phyloP scores from a whole-genome alignment of 2,113 vertebrate species.

The Eolophus roseicapilla region DNA sequence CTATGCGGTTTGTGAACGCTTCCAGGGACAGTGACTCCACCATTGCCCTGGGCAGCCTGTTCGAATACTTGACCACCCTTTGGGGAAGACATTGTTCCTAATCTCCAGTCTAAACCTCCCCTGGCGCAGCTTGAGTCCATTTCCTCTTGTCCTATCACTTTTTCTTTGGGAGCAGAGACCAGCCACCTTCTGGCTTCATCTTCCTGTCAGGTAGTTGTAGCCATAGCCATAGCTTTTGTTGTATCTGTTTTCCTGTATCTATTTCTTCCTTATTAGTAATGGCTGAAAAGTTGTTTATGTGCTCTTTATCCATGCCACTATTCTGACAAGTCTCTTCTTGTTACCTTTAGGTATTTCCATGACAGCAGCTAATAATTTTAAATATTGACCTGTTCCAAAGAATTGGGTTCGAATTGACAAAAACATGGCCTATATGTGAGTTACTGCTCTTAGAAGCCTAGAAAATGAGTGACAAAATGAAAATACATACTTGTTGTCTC shows the following conservation, averaged over 20 bases:
- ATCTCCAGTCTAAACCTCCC: neutral
- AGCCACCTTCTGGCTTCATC: neutral
- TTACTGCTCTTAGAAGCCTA: neutral
- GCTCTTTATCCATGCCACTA: fast-evolving
- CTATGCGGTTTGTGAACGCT: neutral
- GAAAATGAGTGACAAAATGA: neutral
- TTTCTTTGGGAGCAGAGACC: neutral
- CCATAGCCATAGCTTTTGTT: neutral
- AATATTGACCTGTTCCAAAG: neutral
- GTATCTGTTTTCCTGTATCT: neutral
- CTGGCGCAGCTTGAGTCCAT: neutral
- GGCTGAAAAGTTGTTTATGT: neutral
- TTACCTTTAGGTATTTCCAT: neutral
- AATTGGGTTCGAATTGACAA: neutral
- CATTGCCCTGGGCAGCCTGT: neutral
- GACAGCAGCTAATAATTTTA: neutral
- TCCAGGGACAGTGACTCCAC: neutral
- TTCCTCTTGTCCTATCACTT: neutral
- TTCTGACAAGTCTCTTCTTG: neutral
- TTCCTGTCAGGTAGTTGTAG: neutral
- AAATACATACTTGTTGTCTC: neutral
- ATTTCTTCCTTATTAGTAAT: neutral
- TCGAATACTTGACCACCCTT: neutral
- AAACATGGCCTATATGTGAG: fast-evolving
- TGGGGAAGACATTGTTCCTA: neutral